Conservation (phyloP, 2,797 vertebrate genomes). For the Karalla daura region DNA sequence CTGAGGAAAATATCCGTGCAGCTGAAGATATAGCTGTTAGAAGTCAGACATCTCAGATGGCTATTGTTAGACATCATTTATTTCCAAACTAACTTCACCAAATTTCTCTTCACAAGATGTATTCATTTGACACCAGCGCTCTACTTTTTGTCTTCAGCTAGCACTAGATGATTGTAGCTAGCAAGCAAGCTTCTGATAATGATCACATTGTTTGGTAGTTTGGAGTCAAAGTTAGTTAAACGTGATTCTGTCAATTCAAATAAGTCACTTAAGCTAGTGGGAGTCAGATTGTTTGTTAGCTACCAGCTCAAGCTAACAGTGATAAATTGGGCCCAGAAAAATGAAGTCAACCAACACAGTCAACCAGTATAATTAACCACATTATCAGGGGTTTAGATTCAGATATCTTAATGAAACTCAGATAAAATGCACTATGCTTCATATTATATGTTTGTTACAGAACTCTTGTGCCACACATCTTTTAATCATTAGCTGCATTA, state of each 20-base stretch:
- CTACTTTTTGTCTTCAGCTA: background rate
- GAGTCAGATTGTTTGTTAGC: background rate
- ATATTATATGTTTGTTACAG: too few species aligned
- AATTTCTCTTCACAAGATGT: background rate
- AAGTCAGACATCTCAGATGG: background rate
- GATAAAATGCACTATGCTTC: too few species aligned
- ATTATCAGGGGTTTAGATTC: too few species aligned
- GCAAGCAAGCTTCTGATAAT: background rate
- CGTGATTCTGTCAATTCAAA: too few species aligned
- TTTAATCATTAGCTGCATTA: background rate
- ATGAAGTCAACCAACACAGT: too few species aligned
- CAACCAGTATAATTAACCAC: too few species aligned
- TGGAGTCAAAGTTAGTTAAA: too few species aligned
- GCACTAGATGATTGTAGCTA: background rate
- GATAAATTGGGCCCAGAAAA: too few species aligned
- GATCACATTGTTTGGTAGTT: too few species aligned
- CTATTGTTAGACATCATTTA: background rate
- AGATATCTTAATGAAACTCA: too few species aligned
- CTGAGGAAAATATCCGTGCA: background rate
- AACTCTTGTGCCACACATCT: background rate
- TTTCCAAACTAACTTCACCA: background rate
- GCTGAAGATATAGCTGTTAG: constrained; percentile 1
- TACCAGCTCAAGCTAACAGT: background rate
- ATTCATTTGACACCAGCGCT: background rate
- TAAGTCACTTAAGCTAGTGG: background rate